Evolutionary conservation across 2,797 vertebrate species (phyloP).

Genomic region (Bradypodion pumilum): DNA sequence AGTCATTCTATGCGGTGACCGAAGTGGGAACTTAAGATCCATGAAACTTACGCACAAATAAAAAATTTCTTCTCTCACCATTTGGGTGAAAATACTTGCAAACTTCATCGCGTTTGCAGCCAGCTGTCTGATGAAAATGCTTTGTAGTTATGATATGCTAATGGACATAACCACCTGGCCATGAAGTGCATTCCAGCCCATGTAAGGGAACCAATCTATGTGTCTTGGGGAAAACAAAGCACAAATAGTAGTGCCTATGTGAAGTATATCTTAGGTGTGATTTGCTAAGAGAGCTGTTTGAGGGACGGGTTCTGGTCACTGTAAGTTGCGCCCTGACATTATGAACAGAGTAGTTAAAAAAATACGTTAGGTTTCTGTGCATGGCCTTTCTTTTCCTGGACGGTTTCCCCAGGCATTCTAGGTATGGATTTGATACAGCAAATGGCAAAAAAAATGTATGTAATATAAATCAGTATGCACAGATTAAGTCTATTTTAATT

Average conservation of each 20-base stretch:
- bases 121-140: background rate
- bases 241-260: background rate
- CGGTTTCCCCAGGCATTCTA: conserved; percentile 6
- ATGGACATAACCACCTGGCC: background rate
- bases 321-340: background rate
- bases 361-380: background rate
- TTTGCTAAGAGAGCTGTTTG: accelerated
- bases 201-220: background rate
- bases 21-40: background rate
- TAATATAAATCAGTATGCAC: conserved; percentile 61
- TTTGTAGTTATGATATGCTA: background rate
- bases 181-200: background rate
- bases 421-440: conserved; percentile 36
- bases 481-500: conserved; percentile 57
- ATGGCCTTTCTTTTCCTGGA: conserved; percentile 49
- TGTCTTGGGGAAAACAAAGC: conserved; percentile 16
- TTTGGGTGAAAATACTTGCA: background rate
- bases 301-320: background rate
- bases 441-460: conserved; percentile 52
- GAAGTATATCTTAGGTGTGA: background rate
- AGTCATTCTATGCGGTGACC: background rate
- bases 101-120: background rate
- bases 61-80: background rate
- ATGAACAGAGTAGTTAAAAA: conserved; percentile 14
- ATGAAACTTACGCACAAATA: background rate